These are phyloP conservation scores for Protophormia terraenovae DNA, from an alignment of 2,888 invertebrate species.

Conservation along the genomic window DNA sequence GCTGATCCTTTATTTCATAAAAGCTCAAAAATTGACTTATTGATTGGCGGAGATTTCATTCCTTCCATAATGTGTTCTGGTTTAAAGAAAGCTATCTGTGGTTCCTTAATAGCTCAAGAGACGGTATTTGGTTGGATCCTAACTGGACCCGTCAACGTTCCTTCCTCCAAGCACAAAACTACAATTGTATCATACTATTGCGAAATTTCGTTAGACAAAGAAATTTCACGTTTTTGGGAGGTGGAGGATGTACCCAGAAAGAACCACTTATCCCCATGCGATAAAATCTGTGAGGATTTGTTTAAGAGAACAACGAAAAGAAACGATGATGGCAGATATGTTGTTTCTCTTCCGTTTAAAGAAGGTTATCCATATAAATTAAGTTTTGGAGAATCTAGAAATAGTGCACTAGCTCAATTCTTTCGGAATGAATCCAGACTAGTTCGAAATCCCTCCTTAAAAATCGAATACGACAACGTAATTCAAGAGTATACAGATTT, in stretches of 20 bases:
- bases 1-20: conserved; percentile 8
- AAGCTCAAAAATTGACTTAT: neutral
- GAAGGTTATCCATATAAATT: neutral
- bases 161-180: neutral
- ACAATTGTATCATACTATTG: neutral
- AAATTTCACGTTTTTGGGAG: no score
- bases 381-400: neutral
- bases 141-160: neutral
- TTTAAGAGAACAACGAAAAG: conserved; percentile 16
- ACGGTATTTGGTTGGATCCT: conserved; percentile 35
- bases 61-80: neutral
- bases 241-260: no score
- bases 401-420: neutral
- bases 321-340: neutral
- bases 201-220: no score
- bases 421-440: neutral
- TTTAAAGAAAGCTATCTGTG: neutral
- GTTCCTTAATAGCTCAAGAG: conserved; percentile 30
- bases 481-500: neutral
- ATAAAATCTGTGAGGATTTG: conserved; percentile 6
- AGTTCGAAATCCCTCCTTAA: neutral
- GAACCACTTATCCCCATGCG: neutral
- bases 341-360: conserved; percentile 9
- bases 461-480: neutral
- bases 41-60: neutral